Evolutionary conservation across 2,888 invertebrate species (phyloP).

Genomic region (Cremastinae sp.): DNA sequence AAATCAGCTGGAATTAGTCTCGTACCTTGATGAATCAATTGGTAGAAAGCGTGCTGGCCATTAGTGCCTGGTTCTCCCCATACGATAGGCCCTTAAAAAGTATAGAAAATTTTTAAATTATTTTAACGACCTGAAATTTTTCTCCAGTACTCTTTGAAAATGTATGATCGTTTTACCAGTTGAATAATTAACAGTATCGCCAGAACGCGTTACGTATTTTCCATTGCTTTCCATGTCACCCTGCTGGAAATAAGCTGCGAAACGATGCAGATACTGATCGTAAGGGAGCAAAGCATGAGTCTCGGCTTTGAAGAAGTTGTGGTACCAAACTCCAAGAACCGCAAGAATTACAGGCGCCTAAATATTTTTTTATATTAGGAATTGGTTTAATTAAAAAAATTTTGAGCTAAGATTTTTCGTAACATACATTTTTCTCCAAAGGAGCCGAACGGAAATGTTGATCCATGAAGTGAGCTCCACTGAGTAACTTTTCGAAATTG

Average conservation of each 20-base stretch:
- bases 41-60: slow-evolving; percentile 99
- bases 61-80: slow-evolving; percentile 99
- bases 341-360: slow-evolving; percentile 97
- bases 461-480: slow-evolving; percentile 96
- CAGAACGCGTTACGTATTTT: slow-evolving; percentile 91
- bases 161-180: slow-evolving; percentile 79
- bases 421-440: slow-evolving; percentile 92
- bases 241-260: slow-evolving; percentile 99
- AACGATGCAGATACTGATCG: slow-evolving; percentile 99
- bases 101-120: background rate
- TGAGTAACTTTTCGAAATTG: slow-evolving; percentile 94
- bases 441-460: slow-evolving; percentile 94
- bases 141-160: too few relatives aligned
- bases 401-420: slow-evolving; percentile 5
- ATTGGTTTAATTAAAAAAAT: slow-evolving; percentile 10
- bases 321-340: slow-evolving; percentile 95
- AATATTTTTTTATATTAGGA: slow-evolving; percentile 60
- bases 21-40: slow-evolving; percentile 97
- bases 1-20: slow-evolving; percentile 98
- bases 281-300: slow-evolving; percentile 98
- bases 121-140: background rate
- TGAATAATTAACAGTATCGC: slow-evolving; percentile 82
- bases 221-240: slow-evolving; percentile 99
- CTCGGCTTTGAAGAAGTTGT: slow-evolving; percentile 96
- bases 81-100: slow-evolving; percentile 75